phyloP scores from a whole-genome alignment of 2,797 vertebrate genomes.

The Gambelia wislizenii region DNA sequence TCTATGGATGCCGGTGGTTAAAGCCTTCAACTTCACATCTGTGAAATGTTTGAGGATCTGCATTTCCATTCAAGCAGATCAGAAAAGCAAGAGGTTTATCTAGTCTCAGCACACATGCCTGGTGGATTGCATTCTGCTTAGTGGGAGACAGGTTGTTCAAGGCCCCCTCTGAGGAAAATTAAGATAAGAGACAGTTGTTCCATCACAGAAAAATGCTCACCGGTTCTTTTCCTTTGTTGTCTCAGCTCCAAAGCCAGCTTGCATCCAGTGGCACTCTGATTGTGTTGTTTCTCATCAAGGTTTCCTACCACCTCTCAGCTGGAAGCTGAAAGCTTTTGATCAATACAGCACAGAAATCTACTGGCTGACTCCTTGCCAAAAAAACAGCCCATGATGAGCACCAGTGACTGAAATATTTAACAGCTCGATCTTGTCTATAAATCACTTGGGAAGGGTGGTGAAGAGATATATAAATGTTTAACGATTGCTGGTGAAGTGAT shows the following conservation, averaged over 20 bases:
- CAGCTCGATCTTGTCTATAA: constrained; percentile 26
- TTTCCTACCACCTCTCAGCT: constrained; percentile 24
- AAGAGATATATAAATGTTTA: constrained; percentile 29
- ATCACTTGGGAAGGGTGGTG: constrained; percentile 26
- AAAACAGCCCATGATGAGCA: neutral
- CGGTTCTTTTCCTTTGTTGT: constrained; percentile 1
- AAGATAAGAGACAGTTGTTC: neutral
- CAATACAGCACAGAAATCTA: constrained; percentile 30
- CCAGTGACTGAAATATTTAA: constrained; percentile 50
- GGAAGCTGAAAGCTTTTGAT: constrained; percentile 54
- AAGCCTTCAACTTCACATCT: no score
- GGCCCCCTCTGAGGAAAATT: neutral
- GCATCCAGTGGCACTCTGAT: constrained; percentile 43
- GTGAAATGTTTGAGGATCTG: no score
- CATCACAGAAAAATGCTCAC: neutral
- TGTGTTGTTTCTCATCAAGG: constrained; percentile 40
- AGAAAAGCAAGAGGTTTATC: neutral
- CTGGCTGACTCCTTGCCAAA: constrained; percentile 33
- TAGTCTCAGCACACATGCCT: neutral
- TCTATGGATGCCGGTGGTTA: no score
- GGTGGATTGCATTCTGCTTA: neutral
- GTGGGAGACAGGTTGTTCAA: neutral
- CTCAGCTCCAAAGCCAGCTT: neutral
- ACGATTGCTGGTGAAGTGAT: constrained; percentile 27
- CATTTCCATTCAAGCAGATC: neutral